Evolutionary conservation across 2,888 invertebrate species (phyloP).

Genomic region (Eudemis profundana): DNA sequence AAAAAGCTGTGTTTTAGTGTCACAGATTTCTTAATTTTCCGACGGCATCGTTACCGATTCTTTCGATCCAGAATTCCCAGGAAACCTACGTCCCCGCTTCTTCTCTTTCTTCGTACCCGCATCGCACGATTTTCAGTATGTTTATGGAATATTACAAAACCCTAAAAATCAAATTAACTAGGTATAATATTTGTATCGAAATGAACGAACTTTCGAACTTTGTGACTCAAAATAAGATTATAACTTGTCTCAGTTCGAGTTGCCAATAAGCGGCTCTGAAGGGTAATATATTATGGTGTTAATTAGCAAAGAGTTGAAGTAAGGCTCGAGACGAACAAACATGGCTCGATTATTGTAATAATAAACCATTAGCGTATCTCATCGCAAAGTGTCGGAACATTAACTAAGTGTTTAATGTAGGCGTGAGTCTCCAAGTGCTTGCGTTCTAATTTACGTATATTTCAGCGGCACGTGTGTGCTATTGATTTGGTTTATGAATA

Average conservation of each 20-base stretch:
- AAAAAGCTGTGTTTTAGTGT: no score
- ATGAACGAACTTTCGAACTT: no score
- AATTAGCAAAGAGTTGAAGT: constrained; percentile 28
- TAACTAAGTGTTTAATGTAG: constrained; percentile 61
- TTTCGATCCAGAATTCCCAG: no score
- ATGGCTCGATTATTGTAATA: constrained; percentile 55
- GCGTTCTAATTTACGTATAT: constrained; percentile 62
- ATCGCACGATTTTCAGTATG: no score
- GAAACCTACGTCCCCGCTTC: no score
- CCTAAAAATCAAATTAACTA: no score
- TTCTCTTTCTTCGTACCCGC: no score
- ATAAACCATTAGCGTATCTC: constrained; percentile 64
- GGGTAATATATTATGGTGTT: constrained; percentile 15
- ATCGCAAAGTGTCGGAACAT: constrained; percentile 59
- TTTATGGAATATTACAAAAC: no score
- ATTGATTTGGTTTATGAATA: constrained; percentile 60
- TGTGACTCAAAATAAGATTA: neutral
- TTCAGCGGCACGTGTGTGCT: constrained; percentile 64
- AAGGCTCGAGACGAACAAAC: constrained; percentile 40
- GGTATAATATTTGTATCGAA: no score
- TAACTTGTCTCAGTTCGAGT: constrained; percentile 4
- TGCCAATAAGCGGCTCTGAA: neutral
- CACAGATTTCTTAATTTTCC: no score
- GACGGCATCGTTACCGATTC: no score
- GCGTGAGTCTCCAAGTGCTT: constrained; percentile 54